A percentile compares a stretch with the other conserved stretches of the same genome.
phyloP scores from a whole-genome alignment of 2,888 invertebrate genomes.

The Drosophila anomalata region DNA sequence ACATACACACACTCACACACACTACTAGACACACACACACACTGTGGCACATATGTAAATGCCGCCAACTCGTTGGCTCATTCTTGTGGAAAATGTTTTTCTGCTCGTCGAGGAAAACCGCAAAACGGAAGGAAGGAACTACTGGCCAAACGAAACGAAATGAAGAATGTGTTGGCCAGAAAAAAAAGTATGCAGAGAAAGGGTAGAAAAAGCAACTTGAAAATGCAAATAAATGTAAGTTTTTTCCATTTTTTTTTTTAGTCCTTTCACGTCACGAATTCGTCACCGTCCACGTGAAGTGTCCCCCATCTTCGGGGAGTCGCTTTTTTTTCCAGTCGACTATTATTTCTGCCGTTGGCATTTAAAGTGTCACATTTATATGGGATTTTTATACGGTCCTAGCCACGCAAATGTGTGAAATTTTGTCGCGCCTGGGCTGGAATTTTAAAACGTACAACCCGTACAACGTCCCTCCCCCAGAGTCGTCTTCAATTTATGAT shows the following conservation, averaged over 20 bases:
- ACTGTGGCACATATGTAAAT: conserved; percentile 74
- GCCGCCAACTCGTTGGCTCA: conserved; percentile 67
- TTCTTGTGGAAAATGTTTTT: conserved; percentile 75
- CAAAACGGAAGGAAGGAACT: conserved; percentile 77
- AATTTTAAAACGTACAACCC: conserved; percentile 60
- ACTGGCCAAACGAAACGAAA: conserved; percentile 65
- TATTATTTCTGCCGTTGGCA: conserved; percentile 79
- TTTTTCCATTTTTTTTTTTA: conserved; percentile 62
- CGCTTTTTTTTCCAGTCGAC: conserved; percentile 9
- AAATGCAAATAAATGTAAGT: conserved; percentile 79
- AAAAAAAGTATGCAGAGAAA: conserved; percentile 18
- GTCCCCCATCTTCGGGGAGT: conserved; percentile 2
- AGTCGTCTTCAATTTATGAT: conserved; percentile 22
- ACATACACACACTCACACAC: conserved; percentile 52
- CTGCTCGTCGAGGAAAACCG: conserved; percentile 59
- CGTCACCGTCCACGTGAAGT: conserved; percentile 67
- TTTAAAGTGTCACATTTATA: conserved; percentile 79
- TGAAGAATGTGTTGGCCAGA: conserved; percentile 67
- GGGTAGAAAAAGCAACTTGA: conserved; percentile 61
- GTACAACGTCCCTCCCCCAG: neutral
- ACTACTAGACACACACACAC: conserved; percentile 25
- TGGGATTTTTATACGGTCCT: conserved; percentile 74
- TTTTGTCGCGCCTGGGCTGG: conserved; percentile 60
- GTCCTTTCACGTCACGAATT: conserved; percentile 71
- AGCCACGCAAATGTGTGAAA: conserved; percentile 58